A percentile compares a stretch with the other conserved stretches of the same genome.
Conservation (phyloP, 2,888 invertebrate genomes). For the Meiosimyza decipiens region DNA sequence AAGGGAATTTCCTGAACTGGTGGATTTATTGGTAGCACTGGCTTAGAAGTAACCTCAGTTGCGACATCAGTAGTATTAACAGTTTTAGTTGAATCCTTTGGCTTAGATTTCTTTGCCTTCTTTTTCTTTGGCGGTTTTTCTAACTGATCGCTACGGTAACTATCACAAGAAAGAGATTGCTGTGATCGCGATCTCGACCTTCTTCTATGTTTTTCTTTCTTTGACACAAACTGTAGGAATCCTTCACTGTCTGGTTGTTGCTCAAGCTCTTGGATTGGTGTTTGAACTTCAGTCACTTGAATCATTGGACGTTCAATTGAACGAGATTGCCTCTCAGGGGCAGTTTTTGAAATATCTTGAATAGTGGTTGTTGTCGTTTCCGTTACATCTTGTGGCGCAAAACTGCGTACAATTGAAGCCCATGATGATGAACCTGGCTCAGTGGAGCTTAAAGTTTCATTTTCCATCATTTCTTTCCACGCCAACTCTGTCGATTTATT, state of each 20-base stretch:
- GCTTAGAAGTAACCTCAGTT: background rate
- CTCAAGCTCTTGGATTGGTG: slow-evolving; percentile 29
- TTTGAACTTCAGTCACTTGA: slow-evolving; percentile 51
- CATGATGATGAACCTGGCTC: slow-evolving; percentile 50
- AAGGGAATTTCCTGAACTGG: slow-evolving; percentile 4
- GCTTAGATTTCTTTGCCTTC: slow-evolving; percentile 51
- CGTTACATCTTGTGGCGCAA: slow-evolving; percentile 37
- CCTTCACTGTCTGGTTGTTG: slow-evolving; percentile 63
- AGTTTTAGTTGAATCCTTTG: slow-evolving; percentile 8
- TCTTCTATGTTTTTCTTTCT: slow-evolving; percentile 66
- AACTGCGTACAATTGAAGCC: slow-evolving; percentile 51
- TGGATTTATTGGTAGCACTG: background rate
- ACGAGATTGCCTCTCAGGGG: slow-evolving; percentile 50
- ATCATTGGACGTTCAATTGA: slow-evolving; percentile 52
- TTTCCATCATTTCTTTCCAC: slow-evolving; percentile 58
- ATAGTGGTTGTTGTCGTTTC: slow-evolving; percentile 12
- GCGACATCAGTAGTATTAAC: slow-evolving; percentile 4
- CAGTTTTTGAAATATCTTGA: slow-evolving; percentile 5
- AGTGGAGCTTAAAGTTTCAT: slow-evolving; percentile 48
- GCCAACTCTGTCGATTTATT: slow-evolving; percentile 42
- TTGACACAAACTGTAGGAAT: slow-evolving; percentile 68
- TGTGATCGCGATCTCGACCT: slow-evolving; percentile 70
- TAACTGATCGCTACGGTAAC: slow-evolving; percentile 43
- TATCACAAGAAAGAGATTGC: slow-evolving; percentile 58
- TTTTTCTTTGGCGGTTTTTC: slow-evolving; percentile 66